A percentile compares a stretch with the other conserved stretches of the same genome.
Conservation (phyloP, 2,113 vertebrate species). For the Tachycineta bicolor region DNA sequence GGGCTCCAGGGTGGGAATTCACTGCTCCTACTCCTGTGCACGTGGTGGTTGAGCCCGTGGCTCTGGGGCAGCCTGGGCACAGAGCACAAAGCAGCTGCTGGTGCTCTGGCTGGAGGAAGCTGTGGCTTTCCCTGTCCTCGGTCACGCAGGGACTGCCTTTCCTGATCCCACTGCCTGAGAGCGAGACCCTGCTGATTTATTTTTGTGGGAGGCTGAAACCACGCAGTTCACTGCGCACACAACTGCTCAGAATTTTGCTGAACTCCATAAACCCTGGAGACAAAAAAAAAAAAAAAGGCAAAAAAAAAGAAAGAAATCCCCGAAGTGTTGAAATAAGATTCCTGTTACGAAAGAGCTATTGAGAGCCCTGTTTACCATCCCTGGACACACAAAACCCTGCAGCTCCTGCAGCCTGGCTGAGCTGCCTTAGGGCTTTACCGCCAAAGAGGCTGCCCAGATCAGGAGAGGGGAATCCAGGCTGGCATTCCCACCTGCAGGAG, state of each 20-base stretch:
- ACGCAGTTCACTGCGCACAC: not conserved
- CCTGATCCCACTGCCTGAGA: not conserved
- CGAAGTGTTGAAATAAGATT: slow-evolving; percentile 45
- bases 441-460: not conserved
- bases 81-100: not conserved
- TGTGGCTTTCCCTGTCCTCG: not conserved
- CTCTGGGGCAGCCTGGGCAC: not conserved
- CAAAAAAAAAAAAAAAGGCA: not conserved
- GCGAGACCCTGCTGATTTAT: not conserved
- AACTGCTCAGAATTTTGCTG: slow-evolving; percentile 9
- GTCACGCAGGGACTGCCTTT: not conserved
- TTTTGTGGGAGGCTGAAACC: not conserved
- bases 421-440: not conserved
- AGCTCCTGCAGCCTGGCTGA: not conserved
- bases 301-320: not conserved
- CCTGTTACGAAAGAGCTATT: slow-evolving; percentile 28
- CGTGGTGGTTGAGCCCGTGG: not conserved
- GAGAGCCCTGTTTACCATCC: slow-evolving; percentile 14
- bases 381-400: not conserved
- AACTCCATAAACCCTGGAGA: slow-evolving; percentile 10
- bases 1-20: not conserved
- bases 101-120: not conserved
- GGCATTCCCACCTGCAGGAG: not conserved
- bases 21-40: not conserved
- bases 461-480: not conserved